Base-by-base conservation (phyloP, 2,113 vertebrate species). In the Zosterops pallidus region DNA sequence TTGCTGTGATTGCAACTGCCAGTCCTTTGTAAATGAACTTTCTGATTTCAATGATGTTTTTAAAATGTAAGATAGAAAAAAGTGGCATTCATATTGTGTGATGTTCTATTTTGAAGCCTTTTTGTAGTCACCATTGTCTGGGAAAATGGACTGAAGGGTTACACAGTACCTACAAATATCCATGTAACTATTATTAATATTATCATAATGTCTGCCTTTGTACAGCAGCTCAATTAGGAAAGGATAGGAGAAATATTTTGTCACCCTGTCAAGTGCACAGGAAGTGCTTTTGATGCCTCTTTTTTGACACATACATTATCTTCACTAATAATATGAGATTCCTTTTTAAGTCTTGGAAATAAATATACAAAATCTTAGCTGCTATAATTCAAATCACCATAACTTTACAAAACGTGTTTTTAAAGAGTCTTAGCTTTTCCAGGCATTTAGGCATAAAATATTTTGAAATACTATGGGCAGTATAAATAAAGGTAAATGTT, bases 21-120 rank as follows among this genome's bases (percentile, higher is more conserved):
- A 99, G 99, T 99, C 98, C 98, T 99, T 99, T 99, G 98, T 99
- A 99, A 99, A 99, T 99, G 99, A 99, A 99, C 99, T 99, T 99
- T 99, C 98, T 99, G 99, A 99, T 99, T 99, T 99, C 98, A 98
- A 98, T 98, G 98, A 98, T 98, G 98, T 98, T 98, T 98, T 98
- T 98, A 98, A 98, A 98, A 98, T 98, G 98, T 98, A 98, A 98
- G 98, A 99, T 98, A 98, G 98, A 99, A 98, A 98, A 99, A 99
- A 99, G 98, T 99, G 98, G 98, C 98, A 99, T 99, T 99, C 98
- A 98, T 98, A 99, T 99, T 98, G 98, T 99, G 98, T 96, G 98
- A 98, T 99, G 98, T 98, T 98, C 98, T 98, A 98, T 98, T 99
- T 98, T 98, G 97, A 98, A 98, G 98, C 98, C 98, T 98, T 98